Percentiles rank a stretch among this genome's conserved stretches.
These are phyloP conservation scores for Colletes collaris DNA, from an alignment of 2,888 invertebrate genomes.

Conservation along the genomic window DNA sequence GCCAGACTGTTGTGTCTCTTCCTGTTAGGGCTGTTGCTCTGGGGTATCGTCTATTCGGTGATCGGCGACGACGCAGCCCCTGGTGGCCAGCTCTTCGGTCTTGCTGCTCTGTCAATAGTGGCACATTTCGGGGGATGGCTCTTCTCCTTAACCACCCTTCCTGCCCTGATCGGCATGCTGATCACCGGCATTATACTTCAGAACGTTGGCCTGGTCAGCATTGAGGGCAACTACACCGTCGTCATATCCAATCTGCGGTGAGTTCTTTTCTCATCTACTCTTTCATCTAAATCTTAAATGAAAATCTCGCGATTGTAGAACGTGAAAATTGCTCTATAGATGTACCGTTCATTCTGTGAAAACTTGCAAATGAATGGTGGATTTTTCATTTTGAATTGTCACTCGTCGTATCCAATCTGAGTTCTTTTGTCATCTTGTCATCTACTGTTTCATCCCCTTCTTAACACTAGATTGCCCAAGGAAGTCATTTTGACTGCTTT, in stretches of 20 bases:
- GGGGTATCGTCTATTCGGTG: constrained; percentile 91
- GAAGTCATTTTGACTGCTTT: too few species aligned
- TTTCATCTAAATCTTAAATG: too few species aligned
- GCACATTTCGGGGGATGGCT: constrained; percentile 94
- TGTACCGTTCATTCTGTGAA: too few species aligned
- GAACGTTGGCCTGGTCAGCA: constrained; percentile 89
- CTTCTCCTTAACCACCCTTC: constrained; percentile 90
- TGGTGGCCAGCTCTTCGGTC: constrained; percentile 91
- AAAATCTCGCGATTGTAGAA: too few species aligned
- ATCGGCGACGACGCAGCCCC: constrained; percentile 92
- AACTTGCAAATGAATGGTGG: too few species aligned
- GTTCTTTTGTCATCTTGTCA: constrained; percentile 28
- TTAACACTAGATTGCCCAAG: too few species aligned
- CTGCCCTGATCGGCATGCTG: constrained; percentile 94
- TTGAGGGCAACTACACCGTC: constrained; percentile 87
- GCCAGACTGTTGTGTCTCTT: constrained; percentile 90
- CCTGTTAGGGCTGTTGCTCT: constrained; percentile 89
- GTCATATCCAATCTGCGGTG: constrained; percentile 90
- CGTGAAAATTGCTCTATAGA: too few species aligned
- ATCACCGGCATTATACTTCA: constrained; percentile 90
- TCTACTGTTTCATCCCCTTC: too few species aligned
- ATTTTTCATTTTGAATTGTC: too few species aligned
- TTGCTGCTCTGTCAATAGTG: constrained; percentile 89
- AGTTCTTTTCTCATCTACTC: constrained; percentile 27
- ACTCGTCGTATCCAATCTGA: too few species aligned